Evolutionary conservation across 2,113 vertebrate species (phyloP), one percentile per base, ranked within the genome.

Genomic region (Antennarius striatus): DNA sequence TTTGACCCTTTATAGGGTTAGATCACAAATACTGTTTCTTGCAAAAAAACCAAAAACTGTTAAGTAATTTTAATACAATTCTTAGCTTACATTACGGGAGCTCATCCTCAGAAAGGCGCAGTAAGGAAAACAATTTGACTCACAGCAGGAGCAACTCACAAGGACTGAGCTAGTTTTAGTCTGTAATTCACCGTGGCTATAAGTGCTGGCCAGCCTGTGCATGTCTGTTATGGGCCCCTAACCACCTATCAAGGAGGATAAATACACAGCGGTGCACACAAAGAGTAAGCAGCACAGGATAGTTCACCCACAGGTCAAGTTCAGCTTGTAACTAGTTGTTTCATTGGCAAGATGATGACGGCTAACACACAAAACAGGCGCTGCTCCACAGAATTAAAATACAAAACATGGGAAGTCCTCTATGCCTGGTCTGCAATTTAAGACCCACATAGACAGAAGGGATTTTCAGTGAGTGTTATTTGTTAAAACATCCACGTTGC

Each of bases 111-210:
- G 63, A 77, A 52, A 71, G 52, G 64, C 68, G 84, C 54, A 66
- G 55, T 36, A 66, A 73, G 72, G 53, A 73, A 82, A 85, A 86
- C 82, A 90, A 86, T 89, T 75, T 56, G 47, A 62, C 52, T 49
- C 30, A 39, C 63, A 79, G 71, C 75, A 77, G 81, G 74, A 70
- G 64, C 10, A 43, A 73, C 80, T 86, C 79, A 78, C 71, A 70
- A 82, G 68, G 75, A 79, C 81, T 61, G 80, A 86, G 80, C 75
- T 77, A 69, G 79, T 77, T 68, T 80, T 52, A 72, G 68, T 72
- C 87, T 91, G 79, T 90, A 92, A 91, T 91, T 92, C 79, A 73
- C 67, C 73, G 57, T 58, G 65, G 75, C 81, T 81, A 86, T 88
- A 81, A 72, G 69, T 57, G 72, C 77, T 73, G 80, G 76, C 85